Conservation (phyloP, 2,113 vertebrate genomes). For the Scalopus aquaticus region DNA sequence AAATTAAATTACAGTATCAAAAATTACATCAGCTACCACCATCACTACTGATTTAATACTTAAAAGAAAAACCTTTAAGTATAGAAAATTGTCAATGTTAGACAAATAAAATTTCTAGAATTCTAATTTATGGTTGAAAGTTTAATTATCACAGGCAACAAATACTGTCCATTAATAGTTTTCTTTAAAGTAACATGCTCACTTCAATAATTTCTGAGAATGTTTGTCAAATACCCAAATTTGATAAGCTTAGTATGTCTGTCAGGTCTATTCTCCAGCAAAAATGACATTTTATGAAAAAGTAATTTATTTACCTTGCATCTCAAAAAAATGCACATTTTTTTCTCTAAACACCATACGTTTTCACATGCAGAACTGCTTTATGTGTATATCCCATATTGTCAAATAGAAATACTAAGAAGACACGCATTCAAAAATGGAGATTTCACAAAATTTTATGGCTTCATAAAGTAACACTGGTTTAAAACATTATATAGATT, state of each 20-base stretch:
- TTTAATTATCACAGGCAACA: neutral
- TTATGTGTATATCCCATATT: neutral
- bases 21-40: neutral
- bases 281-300: neutral
- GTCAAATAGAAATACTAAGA: neutral
- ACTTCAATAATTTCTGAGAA: constrained; percentile 26
- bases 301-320: neutral
- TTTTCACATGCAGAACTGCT: neutral
- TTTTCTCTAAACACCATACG: neutral
- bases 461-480: neutral
- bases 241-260: neutral
- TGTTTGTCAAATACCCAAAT: neutral
- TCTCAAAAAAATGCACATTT: neutral
- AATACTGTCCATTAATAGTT: neutral
- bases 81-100: neutral
- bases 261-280: neutral
- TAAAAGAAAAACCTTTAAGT: neutral
- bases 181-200: neutral
- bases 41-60: neutral
- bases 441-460: constrained; percentile 31
- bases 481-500: neutral
- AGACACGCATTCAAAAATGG: neutral
- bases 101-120: constrained; percentile 28
- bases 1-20: constrained; percentile 9
- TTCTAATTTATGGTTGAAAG: constrained; percentile 21